A percentile compares a stretch with the other conserved stretches of the same genome.
phyloP scores from a whole-genome alignment of 2,888 invertebrate genomes.

The Eustalomyia histrio region DNA sequence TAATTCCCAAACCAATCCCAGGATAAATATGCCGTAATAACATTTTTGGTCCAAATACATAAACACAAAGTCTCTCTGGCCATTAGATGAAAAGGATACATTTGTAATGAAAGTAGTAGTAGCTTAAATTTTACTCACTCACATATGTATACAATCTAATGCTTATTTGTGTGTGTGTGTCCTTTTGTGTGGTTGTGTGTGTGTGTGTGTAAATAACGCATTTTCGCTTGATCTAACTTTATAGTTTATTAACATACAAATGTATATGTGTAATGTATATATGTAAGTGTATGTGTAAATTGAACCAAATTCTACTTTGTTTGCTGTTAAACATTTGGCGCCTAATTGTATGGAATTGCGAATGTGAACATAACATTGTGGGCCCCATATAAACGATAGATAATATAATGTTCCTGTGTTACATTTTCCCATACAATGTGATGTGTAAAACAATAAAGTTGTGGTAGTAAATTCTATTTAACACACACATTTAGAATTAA shows the following conservation, averaged over 20 bases:
- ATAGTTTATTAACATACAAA: conserved; percentile 30
- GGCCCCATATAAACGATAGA: background rate
- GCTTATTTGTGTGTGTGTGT: background rate
- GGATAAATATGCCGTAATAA: background rate
- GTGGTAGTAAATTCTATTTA: background rate
- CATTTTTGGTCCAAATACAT: background rate
- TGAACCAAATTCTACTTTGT: background rate
- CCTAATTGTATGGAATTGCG: conserved; percentile 21
- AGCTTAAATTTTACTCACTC: background rate
- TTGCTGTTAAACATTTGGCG: conserved; percentile 8
- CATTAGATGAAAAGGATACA: conserved; percentile 1
- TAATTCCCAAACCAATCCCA: conserved; percentile 4
- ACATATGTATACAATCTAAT: background rate
- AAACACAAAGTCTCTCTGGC: background rate
- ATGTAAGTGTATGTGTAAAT: background rate
- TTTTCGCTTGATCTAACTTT: conserved; percentile 34
- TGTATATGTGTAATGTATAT: background rate
- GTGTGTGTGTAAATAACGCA: too few relatives aligned
- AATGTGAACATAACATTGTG: background rate
- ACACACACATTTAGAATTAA: background rate
- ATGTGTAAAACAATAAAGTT: background rate
- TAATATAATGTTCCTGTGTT: background rate
- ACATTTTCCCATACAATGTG: background rate
- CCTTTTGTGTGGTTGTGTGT: too few relatives aligned
- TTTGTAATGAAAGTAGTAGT: conserved; percentile 1